phyloP scores from a whole-genome alignment of 2,113 vertebrate species.

The Dasyurus viverrinus region DNA sequence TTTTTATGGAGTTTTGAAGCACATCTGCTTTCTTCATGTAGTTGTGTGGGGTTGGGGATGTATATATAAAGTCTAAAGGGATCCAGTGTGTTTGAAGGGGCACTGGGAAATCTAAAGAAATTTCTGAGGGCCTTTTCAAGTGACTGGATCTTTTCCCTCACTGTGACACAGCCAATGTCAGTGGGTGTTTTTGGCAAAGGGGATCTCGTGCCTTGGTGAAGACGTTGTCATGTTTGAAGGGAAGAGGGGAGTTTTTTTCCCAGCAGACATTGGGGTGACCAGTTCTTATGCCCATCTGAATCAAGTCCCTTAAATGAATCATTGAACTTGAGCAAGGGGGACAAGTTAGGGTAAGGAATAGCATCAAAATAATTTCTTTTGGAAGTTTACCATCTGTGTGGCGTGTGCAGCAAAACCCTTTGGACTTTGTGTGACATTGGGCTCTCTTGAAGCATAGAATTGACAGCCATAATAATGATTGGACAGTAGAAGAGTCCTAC shows the following conservation, averaged over 20 bases:
- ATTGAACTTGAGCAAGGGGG: background rate
- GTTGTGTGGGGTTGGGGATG: conserved; percentile 64
- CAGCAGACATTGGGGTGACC: background rate
- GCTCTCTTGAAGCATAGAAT: background rate
- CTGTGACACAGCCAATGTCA: background rate
- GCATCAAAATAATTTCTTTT: background rate
- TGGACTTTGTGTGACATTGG: background rate
- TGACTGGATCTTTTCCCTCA: conserved; percentile 20
- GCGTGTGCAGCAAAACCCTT: background rate
- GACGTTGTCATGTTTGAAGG: background rate
- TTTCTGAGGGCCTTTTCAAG: background rate
- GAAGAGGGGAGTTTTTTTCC: background rate
- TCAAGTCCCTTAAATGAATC: background rate
- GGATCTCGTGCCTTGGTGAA: background rate
- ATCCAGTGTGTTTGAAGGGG: conserved; percentile 60
- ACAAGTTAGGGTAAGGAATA: background rate
- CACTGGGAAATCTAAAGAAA: conserved; percentile 28
- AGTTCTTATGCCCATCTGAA: conserved; percentile 50
- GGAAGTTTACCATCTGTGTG: background rate
- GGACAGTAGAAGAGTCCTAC: background rate
- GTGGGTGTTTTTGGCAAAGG: background rate
- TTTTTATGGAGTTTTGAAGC: conserved; percentile 84
- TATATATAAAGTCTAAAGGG: conserved; percentile 31
- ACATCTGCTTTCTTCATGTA: conserved; percentile 62
- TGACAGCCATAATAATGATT: background rate